These are phyloP conservation scores for Parotia lawesii DNA, from an alignment of 2,113 vertebrate species.

Conservation along the genomic window DNA sequence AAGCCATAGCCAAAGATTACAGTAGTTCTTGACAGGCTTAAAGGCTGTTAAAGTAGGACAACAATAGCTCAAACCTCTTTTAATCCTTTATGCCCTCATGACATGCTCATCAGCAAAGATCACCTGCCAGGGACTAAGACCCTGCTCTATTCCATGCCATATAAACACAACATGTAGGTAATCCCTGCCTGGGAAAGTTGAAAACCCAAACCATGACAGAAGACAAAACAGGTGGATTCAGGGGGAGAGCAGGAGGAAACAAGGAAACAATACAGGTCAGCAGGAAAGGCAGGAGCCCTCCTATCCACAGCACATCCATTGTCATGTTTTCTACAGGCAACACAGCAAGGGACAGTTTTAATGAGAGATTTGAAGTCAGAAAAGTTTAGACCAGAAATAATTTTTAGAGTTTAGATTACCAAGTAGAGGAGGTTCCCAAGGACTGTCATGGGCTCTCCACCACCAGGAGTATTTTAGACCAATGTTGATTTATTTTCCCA, in stretches of 20 bases:
- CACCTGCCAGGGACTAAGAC: slow-evolving; percentile 22
- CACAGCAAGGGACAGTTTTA: slow-evolving; percentile 62
- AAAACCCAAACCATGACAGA: slow-evolving; percentile 26
- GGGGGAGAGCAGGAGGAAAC: slow-evolving; percentile 6
- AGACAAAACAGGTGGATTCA: slow-evolving; percentile 50
- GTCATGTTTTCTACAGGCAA: slow-evolving; percentile 36
- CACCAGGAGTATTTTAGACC: neutral
- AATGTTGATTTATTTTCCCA: neutral
- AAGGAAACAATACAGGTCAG: slow-evolving; percentile 21
- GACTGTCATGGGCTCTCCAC: neutral
- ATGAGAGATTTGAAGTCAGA: slow-evolving; percentile 42
- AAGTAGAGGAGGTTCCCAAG: neutral
- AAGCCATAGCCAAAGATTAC: slow-evolving; percentile 21
- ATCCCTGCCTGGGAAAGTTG: slow-evolving; percentile 4
- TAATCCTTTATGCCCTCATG: slow-evolving; percentile 2
- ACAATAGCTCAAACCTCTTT: slow-evolving; percentile 31
- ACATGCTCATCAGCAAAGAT: neutral
- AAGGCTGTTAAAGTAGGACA: neutral
- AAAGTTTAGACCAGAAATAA: slow-evolving; percentile 30
- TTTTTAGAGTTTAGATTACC: slow-evolving; percentile 5
- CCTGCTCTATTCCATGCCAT: neutral
- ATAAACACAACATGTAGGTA: slow-evolving; percentile 20
- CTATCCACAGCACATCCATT: neutral
- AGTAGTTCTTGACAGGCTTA: slow-evolving; percentile 10
- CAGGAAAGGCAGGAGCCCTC: slow-evolving; percentile 26